Conservation (phyloP, 2,888 invertebrate species). For the Trichogramma dendrolimi region DNA sequence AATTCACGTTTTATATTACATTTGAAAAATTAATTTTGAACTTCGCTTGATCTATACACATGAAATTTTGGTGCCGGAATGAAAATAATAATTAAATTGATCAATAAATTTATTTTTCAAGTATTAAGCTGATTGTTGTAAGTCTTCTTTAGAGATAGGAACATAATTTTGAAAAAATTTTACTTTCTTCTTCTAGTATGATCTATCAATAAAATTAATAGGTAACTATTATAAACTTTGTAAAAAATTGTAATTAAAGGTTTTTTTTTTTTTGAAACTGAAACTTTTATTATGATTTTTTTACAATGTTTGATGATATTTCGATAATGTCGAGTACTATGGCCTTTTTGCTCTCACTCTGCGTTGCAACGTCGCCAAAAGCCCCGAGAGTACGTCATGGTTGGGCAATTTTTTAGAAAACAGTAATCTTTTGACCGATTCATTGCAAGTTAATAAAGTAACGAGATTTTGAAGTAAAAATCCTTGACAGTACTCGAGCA, state of each 20-base stretch:
- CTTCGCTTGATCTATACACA: conserved; percentile 2
- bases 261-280: too few species aligned
- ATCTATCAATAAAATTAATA: too few species aligned
- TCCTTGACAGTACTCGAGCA: conserved; percentile 86
- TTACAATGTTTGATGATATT: conserved; percentile 2
- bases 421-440: conserved; percentile 80
- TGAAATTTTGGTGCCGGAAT: too few species aligned
- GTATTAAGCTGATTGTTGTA: too few species aligned
- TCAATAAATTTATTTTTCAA: too few species aligned
- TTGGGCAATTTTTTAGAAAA: conserved; percentile 87
- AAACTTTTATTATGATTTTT: too few species aligned
- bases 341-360: conserved; percentile 66
- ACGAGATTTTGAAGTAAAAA: conserved; percentile 90
- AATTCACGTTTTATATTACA: conserved; percentile 17
- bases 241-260: too few species aligned
- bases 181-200: too few species aligned
- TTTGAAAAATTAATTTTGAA: background rate
- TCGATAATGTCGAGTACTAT: conserved; percentile 32
- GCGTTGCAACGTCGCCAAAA: conserved; percentile 75
- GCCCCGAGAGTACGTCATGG: conserved; percentile 81
- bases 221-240: too few species aligned
- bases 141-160: too few species aligned
- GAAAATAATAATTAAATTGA: too few species aligned
- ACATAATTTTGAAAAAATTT: too few species aligned
- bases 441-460: conserved; percentile 86